Conservation (phyloP, 2,888 invertebrate genomes). For the Epirrhoe tristata region DNA sequence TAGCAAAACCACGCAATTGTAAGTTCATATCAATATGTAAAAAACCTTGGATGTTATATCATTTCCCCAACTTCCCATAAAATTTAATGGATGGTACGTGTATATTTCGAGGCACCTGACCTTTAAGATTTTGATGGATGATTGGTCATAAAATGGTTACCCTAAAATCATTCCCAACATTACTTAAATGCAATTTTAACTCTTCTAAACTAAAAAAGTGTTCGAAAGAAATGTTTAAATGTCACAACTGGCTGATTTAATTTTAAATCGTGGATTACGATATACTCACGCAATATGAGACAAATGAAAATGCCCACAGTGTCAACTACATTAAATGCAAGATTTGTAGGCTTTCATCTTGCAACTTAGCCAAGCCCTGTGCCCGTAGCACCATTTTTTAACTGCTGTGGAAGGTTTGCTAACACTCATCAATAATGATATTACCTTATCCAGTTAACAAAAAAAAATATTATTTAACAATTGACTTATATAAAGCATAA, state of each 20-base stretch:
- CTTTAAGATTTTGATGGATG: slow-evolving; percentile 13
- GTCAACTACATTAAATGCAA: slow-evolving; percentile 61
- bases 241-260: slow-evolving; percentile 15
- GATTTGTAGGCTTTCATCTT: slow-evolving; percentile 62
- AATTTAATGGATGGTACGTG: background rate
- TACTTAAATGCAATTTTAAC: background rate
- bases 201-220: too few species aligned
- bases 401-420: background rate
- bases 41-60: slow-evolving; percentile 26
- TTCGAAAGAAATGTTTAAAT: slow-evolving; percentile 14
- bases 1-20: background rate
- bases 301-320: slow-evolving; percentile 57
- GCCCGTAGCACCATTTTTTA: slow-evolving; percentile 10
- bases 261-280: slow-evolving; percentile 34
- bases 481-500: background rate
- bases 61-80: slow-evolving; percentile 7
- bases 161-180: background rate
- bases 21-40: background rate
- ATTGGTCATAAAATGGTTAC: background rate
- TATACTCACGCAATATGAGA: slow-evolving; percentile 46
- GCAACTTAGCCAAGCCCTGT: slow-evolving; percentile 53
- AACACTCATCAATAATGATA: background rate
- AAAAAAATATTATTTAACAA: background rate
- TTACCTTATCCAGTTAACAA: background rate
- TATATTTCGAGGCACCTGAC: slow-evolving; percentile 4